phyloP scores from a whole-genome alignment of 2,113 vertebrate species.

The Cephalophus harveyi region DNA sequence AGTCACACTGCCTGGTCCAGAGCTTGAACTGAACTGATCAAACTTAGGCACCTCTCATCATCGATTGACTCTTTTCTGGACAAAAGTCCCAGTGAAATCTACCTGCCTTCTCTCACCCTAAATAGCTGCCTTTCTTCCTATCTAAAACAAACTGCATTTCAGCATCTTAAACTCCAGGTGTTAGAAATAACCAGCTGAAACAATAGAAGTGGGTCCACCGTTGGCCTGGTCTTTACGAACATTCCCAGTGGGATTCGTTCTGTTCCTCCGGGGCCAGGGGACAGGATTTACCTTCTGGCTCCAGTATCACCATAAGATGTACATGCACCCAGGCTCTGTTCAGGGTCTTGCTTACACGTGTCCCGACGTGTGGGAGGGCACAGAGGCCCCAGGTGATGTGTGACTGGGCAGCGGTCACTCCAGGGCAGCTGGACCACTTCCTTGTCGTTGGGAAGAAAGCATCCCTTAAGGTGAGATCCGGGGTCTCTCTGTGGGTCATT shows the following conservation, averaged over 20 bases:
- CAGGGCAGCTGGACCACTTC: not conserved
- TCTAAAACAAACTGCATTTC: not conserved
- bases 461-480: not conserved
- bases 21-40: not conserved
- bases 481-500: not conserved
- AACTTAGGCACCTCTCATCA: not conserved
- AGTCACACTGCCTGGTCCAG: not conserved
- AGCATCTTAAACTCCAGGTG: not conserved
- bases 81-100: not conserved
- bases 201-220: not conserved
- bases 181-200: not conserved
- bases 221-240: not conserved
- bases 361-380: not conserved
- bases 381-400: not conserved
- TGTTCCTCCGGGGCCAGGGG: not conserved
- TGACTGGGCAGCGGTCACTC: not conserved
- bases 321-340: not conserved
- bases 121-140: not conserved
- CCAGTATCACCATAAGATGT: not conserved
- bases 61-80: not conserved
- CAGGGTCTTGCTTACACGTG: not conserved
- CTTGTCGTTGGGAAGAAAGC: not conserved
- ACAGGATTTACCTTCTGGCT: not conserved
- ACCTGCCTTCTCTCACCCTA: not conserved
- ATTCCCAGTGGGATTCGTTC: not conserved